phyloP scores from a whole-genome alignment of 2,113 vertebrate species.

The cat (Felis catus) region DNA sequence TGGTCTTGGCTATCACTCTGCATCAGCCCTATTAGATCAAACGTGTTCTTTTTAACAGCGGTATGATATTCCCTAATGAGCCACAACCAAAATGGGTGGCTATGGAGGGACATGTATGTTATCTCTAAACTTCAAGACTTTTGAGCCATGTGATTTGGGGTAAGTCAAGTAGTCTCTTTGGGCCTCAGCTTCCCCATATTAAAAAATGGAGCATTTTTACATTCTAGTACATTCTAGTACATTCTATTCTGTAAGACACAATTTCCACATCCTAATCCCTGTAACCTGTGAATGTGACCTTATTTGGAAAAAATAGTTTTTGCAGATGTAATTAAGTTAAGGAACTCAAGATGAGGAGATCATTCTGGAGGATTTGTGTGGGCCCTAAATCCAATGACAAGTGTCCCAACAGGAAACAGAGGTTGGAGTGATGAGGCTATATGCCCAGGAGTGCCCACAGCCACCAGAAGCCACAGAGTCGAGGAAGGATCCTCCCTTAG shows the following conservation, averaged over 20 bases:
- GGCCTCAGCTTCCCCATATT: not conserved
- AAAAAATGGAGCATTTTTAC: not conserved
- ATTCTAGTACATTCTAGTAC: not conserved
- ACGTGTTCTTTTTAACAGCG: not conserved
- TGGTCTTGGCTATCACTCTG: not conserved
- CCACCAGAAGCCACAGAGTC: not conserved
- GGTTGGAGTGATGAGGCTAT: not conserved
- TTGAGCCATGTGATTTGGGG: not conserved
- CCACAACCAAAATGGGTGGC: not conserved
- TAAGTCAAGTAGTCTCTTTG: not conserved
- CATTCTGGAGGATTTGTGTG: not conserved
- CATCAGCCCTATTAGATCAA: not conserved
- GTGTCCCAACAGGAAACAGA: not conserved
- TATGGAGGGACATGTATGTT: not conserved
- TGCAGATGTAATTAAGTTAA: not conserved
- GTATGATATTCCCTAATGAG: not conserved
- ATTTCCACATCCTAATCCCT: not conserved
- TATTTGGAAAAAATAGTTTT: not conserved
- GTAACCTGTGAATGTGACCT: not conserved
- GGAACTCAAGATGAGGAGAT: not conserved
- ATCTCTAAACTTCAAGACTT: not conserved
- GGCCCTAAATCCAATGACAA: not conserved
- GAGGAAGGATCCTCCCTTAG: not conserved
- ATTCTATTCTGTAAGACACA: not conserved
- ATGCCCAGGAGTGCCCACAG: not conserved